Evolutionary conservation across 2,113 vertebrate genomes (phyloP), one percentile per base, ranked within the genome.

Genomic region (Pao palembangensis): DNA sequence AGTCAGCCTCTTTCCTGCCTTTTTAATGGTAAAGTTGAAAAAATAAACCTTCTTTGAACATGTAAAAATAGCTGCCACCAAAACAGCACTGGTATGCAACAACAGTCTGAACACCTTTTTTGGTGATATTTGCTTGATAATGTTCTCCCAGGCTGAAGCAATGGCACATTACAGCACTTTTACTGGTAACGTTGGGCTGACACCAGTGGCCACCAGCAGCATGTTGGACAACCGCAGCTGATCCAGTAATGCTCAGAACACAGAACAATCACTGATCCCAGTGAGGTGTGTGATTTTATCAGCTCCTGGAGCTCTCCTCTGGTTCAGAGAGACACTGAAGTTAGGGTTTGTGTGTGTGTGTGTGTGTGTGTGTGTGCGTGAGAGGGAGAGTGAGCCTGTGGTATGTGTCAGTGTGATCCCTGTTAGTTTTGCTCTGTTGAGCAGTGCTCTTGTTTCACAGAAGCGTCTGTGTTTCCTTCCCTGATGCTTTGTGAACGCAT

Each of bases 231-330:
- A 55, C 61, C 42, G 25, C 50, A 59, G 51, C 44, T 23, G 28
- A 70, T 58, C 34, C 0, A 7, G 21, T 44, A 43, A 52, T 64
- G 46, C 46, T 78, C 47, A 64, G 55, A 64, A 61, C 61, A 62
- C 52, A 63, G 25, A 75, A 20, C 46, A 61, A 70, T 48, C 61
- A 60, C 58, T 56, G 51, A 61, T 48, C 55, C 52, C 31, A 43
- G 67, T 28, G 64, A 73, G 55, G 61, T 73, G 71, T 70, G 55
- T 67, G 62, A 69, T 61, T 51, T 55, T 70, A 65, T 77, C 71
- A 62, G 55, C 58, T 16, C 73, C 47, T 49, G 55, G 63, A 68
- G 54, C 55, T 75, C 42, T 4, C 8, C 59, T 54, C 51, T 55
- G 44, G 55, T 61, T 71, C 76, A 55, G 68, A 64, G 38, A 55